Evolutionary conservation across 2,888 invertebrate genomes (phyloP).

Genomic region (Neelides folsomi): DNA sequence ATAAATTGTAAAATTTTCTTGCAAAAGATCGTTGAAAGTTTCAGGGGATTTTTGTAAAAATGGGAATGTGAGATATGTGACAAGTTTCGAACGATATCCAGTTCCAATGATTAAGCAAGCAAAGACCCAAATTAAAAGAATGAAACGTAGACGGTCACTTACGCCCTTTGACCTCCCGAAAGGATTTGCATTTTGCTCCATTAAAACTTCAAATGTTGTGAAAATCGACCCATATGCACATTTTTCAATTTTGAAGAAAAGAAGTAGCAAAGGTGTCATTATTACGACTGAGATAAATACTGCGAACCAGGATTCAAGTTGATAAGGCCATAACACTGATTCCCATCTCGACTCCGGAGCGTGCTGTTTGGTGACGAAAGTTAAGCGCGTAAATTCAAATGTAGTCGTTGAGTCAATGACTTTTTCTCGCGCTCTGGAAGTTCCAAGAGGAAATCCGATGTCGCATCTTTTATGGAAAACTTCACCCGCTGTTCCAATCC

Average conservation of each 20-base stretch:
- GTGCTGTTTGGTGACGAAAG: constrained; percentile 12
- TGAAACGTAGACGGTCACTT: not conserved
- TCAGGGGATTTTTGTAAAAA: constrained; percentile 7
- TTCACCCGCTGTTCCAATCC: constrained; percentile 16
- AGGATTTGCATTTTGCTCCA: constrained; percentile 8
- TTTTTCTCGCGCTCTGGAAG: constrained; percentile 5
- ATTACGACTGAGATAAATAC: not conserved
- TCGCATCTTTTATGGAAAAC: constrained; percentile 7
- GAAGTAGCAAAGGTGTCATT: constrained; percentile 1
- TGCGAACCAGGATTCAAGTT: constrained; percentile 2
- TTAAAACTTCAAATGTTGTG: not conserved
- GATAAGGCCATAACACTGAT: constrained; percentile 14
- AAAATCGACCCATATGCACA: not conserved
- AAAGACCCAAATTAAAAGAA: constrained; percentile 13
- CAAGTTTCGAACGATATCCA: constrained; percentile 16
- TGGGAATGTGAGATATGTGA: constrained; percentile 16
- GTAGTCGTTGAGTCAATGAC: constrained; percentile 11
- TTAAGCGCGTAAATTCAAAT: constrained; percentile 14
- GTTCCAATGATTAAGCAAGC: constrained; percentile 11
- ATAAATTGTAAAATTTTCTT: constrained; percentile 6
- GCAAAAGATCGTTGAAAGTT: constrained; percentile 12
- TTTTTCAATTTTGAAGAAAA: not conserved
- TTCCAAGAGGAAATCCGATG: constrained; percentile 12
- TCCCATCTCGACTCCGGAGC: constrained; percentile 8
- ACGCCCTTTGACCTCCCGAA: not conserved